Evolutionary conservation across 2,888 invertebrate genomes (phyloP), one percentile per base, ranked within the genome.

Genomic region (Andrena fulva): DNA sequence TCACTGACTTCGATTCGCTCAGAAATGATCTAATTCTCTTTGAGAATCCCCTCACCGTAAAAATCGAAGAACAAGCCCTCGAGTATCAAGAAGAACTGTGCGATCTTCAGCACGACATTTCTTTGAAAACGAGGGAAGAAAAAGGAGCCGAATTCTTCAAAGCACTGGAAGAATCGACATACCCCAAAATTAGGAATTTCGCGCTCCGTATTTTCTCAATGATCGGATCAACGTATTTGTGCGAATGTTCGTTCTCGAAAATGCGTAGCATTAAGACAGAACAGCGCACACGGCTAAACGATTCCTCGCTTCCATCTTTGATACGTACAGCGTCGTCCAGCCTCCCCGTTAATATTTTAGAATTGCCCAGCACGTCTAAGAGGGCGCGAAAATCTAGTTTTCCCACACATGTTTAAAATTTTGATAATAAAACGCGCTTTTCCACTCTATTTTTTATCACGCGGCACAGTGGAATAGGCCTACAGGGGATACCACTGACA

Each of bases 181-280:
- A 33, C 0, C 4, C 29, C 4, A 29, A 2, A 79, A 10, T 96
- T 96, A 94, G 24, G 96, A 96, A 94, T 90, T 96, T 64, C 93
- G 94, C 24, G 94, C 95, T n/a, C 95, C 96, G 20, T 95, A 95
- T 2, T 95, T 95, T 60, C 96, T 96, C 89, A 95, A 96, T 93
- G 96, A 96, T 71, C 59, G 70, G 77, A 0, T 50, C 64, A 1
- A 70, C 64, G 24, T 77, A 77, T 70, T 66, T 70, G 31, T 70
- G 70, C 48, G 77, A 77, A 70, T 33, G 70, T 35, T 59, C 70
- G 4, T 77, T 71, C 20, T 77, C 64, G 1, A 70, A 48, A 77
- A 70, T 77, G 59, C 52, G 63, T 24, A 16, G 20, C 12, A 63
- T 42, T 29, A 69, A 70, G 69, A 48, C 56, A 2, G 48, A 56